These are phyloP conservation scores for Luscinia luscinia DNA, from an alignment of 2,797 vertebrate species.

Conservation along the genomic window DNA sequence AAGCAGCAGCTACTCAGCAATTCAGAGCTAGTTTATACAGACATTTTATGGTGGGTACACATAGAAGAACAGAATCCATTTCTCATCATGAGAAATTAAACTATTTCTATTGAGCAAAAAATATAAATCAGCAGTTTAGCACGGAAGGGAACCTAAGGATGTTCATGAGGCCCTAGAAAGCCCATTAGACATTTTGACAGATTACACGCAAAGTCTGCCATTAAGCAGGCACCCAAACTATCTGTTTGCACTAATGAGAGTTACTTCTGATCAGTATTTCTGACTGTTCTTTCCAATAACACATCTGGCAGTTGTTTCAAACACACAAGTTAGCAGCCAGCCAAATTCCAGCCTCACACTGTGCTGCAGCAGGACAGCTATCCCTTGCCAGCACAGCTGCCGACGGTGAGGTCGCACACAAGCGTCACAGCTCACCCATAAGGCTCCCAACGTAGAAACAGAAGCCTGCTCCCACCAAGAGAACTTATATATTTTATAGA, in stretches of 20 bases:
- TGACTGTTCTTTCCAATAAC: not conserved
- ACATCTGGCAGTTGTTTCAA: not conserved
- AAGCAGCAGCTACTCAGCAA: conserved; percentile 8
- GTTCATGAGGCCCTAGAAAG: not conserved
- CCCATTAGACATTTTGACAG: not conserved
- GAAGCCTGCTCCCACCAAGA: not conserved
- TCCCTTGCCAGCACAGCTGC: not conserved
- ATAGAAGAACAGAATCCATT: not conserved
- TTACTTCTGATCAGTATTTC: not conserved
- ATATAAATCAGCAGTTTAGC: not conserved
- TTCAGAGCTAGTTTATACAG: conserved; percentile 18
- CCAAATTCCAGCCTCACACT: not conserved
- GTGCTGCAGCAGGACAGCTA: not conserved
- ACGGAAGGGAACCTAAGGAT: not conserved
- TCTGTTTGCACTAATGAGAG: not conserved
- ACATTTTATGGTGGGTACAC: not conserved
- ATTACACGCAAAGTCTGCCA: not conserved
- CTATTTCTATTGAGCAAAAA: not conserved
- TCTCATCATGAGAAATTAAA: not conserved
- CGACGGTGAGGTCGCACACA: accelerated
- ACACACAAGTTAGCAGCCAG: not conserved
- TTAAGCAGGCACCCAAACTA: not conserved
- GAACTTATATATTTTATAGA: not conserved
- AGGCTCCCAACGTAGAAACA: not conserved
- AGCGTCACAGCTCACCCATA: not conserved